Evolutionary conservation across 2,888 invertebrate species (phyloP).

Genomic region (Chrysina gloriosa): DNA sequence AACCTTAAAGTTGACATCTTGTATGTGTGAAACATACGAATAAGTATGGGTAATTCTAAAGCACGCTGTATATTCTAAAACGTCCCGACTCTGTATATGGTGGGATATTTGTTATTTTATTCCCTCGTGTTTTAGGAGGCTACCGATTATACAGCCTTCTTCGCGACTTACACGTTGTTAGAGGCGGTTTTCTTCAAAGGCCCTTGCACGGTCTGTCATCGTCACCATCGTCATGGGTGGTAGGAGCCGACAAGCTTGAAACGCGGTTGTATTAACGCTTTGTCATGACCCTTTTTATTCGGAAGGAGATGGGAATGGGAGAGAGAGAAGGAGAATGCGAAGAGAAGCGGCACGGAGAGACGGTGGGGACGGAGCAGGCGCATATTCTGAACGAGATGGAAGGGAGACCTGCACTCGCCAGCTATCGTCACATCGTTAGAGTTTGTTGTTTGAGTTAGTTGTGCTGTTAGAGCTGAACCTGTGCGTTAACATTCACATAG

Average conservation of each 20-base stretch:
- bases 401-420: constrained; percentile 34
- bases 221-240: constrained; percentile 68
- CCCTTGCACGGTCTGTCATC: constrained; percentile 64
- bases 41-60: background rate
- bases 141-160: constrained; percentile 60
- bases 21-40: no score
- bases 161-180: constrained; percentile 53
- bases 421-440: constrained; percentile 50
- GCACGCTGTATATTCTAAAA: background rate
- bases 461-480: constrained; percentile 14
- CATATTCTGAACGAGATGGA: constrained; percentile 41
- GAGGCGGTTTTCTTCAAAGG: constrained; percentile 63
- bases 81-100: background rate
- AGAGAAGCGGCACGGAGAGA: background rate
- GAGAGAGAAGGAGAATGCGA: constrained; percentile 22
- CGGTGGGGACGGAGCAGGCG: constrained; percentile 49
- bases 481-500: background rate
- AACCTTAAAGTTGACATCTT: no score
- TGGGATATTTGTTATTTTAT: constrained; percentile 55
- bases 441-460: constrained; percentile 48
- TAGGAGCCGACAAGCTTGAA: constrained; percentile 64
- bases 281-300: constrained; percentile 60
- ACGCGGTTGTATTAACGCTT: constrained; percentile 66
- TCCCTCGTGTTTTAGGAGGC: constrained; percentile 59
- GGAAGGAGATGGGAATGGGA: constrained; percentile 40